Percentiles rank a stretch among this genome's conserved stretches.
phyloP scores from a whole-genome alignment of 2,113 vertebrate genomes.

The Chionodraco myersi region DNA sequence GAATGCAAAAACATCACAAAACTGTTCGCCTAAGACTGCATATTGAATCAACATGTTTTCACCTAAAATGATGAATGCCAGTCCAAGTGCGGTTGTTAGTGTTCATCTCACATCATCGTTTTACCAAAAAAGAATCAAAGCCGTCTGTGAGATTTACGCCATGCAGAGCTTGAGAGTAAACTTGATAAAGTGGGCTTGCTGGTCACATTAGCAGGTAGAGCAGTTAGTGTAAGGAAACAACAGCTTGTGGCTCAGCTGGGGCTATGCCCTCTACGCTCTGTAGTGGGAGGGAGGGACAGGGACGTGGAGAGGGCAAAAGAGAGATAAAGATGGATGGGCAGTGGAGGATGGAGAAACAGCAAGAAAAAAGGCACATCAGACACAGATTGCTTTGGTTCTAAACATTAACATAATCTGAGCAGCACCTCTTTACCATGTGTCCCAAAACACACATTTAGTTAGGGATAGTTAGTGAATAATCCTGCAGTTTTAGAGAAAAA shows the following conservation, averaged over 20 bases:
- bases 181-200: constrained; percentile 59
- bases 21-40: background rate
- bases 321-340: constrained; percentile 56
- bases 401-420: constrained; percentile 26
- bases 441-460: background rate
- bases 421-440: background rate
- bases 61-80: constrained; percentile 1
- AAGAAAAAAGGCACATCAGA: constrained; percentile 16
- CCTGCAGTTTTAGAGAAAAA: background rate
- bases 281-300: constrained; percentile 19
- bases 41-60: constrained; percentile 30
- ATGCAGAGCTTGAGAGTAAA: constrained; percentile 26
- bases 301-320: constrained; percentile 46
- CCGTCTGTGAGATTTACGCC: constrained; percentile 28
- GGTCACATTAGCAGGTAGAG: constrained; percentile 63
- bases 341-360: background rate
- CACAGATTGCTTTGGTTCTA: background rate
- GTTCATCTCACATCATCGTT: background rate
- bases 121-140: background rate
- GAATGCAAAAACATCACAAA: constrained; percentile 14
- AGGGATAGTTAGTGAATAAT: constrained; percentile 1
- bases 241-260: constrained; percentile 83
- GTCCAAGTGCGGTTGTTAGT: constrained; percentile 3
- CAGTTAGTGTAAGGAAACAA: constrained; percentile 63
- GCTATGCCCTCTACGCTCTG: constrained; percentile 73